Percentiles rank a stretch among this genome's conserved stretches.
These are phyloP conservation scores for Julus scanicus DNA, from an alignment of 2,888 invertebrate genomes.

Conservation along the genomic window DNA sequence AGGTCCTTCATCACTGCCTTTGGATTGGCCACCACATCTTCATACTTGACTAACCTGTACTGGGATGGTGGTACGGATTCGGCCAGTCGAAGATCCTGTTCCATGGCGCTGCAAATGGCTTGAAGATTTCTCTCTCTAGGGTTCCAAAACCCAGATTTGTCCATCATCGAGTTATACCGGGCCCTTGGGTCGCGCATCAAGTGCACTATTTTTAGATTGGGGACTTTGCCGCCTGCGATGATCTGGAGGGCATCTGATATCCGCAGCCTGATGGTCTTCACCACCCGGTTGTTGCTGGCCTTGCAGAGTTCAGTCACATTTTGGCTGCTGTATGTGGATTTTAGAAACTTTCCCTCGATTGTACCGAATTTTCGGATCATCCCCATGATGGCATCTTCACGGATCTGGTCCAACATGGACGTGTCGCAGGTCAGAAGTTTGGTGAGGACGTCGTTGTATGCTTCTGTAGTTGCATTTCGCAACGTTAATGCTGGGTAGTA, in stretches of 20 bases:
- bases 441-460: not conserved
- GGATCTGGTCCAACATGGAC: slow-evolving; percentile 45
- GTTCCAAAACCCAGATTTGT: slow-evolving; percentile 28
- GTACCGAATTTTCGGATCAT: slow-evolving; percentile 55
- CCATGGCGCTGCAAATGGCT: slow-evolving; percentile 50
- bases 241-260: slow-evolving; percentile 28
- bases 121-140: not conserved
- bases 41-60: slow-evolving; percentile 48
- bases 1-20: not conserved
- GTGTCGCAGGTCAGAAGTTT: slow-evolving; percentile 52
- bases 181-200: slow-evolving; percentile 55
- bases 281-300: slow-evolving; percentile 19
- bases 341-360: not conserved
- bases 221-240: not conserved
- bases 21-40: slow-evolving; percentile 53
- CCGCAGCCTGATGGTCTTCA: slow-evolving; percentile 57
- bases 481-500: slow-evolving; percentile 4
- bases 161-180: slow-evolving; percentile 28
- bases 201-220: slow-evolving; percentile 52
- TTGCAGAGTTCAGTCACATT: slow-evolving; percentile 47
- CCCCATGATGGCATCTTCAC: not conserved
- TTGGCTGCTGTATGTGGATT: slow-evolving; percentile 6
- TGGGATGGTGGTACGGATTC: not conserved
- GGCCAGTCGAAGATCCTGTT: not conserved
- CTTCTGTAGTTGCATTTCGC: not conserved